A percentile compares a stretch with the other conserved stretches of the same genome.
These are phyloP conservation scores for Leptoteleia sp. DNA, from an alignment of 1,140 invertebrate species.

Conservation along the genomic window DNA sequence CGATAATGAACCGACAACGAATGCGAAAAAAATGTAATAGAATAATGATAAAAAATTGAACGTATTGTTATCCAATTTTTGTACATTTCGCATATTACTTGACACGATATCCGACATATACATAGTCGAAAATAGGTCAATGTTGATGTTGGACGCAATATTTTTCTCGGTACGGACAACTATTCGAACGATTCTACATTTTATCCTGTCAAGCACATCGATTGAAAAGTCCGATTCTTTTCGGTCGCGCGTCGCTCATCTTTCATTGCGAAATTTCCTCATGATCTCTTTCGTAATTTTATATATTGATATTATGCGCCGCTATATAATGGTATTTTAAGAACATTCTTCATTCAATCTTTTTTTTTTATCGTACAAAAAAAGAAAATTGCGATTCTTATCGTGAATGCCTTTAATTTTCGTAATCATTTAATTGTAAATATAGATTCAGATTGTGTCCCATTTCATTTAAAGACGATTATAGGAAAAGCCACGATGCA, in stretches of 20 bases:
- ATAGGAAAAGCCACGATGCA: slow-evolving; percentile 33
- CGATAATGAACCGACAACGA: neutral
- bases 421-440: slow-evolving; percentile 20
- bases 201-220: slow-evolving; percentile 10
- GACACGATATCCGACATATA: slow-evolving; percentile 11
- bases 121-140: slow-evolving; percentile 10
- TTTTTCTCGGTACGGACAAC: slow-evolving; percentile 16
- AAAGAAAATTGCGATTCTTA: too few relatives aligned
- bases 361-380: too few relatives aligned
- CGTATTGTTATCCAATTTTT: slow-evolving; percentile 16
- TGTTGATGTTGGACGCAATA: slow-evolving; percentile 17
- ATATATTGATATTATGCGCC: slow-evolving; percentile 15
- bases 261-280: slow-evolving; percentile 43
- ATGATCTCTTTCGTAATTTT: slow-evolving; percentile 50
- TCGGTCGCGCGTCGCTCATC: slow-evolving; percentile 23
- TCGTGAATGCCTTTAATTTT: slow-evolving; percentile 3
- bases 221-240: slow-evolving; percentile 19
- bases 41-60: slow-evolving; percentile 14
- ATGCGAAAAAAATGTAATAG: neutral
- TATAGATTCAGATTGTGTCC: neutral
- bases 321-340: slow-evolving; percentile 14
- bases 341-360: too few relatives aligned
- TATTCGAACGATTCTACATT: slow-evolving; percentile 11
- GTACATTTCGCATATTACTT: slow-evolving; percentile 26
- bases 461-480: slow-evolving; percentile 25